Evolutionary conservation across 2,113 vertebrate species (phyloP).

Genomic region (Paralichthys olivaceus): DNA sequence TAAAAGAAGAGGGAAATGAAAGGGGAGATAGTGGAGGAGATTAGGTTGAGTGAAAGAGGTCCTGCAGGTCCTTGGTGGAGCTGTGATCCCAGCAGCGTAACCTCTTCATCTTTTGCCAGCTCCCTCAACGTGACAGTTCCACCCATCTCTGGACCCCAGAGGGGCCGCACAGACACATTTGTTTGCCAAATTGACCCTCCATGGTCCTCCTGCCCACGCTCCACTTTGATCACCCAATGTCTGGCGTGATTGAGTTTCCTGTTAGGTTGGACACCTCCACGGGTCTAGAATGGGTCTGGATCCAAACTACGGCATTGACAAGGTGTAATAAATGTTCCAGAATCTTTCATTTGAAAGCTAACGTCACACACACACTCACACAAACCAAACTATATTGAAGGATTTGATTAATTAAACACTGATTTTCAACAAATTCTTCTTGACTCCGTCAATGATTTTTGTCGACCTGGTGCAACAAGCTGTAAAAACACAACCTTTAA

Average conservation of each 20-base stretch:
- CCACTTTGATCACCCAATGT: conserved; percentile 19
- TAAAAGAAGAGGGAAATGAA: conserved; percentile 41
- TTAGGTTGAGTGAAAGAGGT: conserved; percentile 49
- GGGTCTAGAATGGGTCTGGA: neutral
- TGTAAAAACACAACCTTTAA: no score
- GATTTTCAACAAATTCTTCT: neutral
- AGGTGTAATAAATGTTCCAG: neutral
- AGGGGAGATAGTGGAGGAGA: conserved; percentile 42
- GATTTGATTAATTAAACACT: neutral
- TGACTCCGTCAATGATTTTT: no score
- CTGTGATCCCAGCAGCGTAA: conserved; percentile 60
- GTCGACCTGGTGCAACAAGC: no score
- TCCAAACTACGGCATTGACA: neutral
- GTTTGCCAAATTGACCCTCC: conserved; percentile 54
- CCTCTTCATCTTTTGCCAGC: conserved; percentile 72
- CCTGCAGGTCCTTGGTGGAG: conserved; percentile 58
- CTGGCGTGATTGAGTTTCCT: neutral
- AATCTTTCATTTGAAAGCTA: no score
- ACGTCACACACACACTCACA: neutral
- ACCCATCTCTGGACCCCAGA: conserved; percentile 55
- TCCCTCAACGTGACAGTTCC: conserved; percentile 66
- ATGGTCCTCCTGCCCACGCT: neutral
- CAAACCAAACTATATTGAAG: neutral
- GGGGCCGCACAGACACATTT: conserved; percentile 37
- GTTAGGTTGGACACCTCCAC: neutral